Evolutionary conservation across 2,888 invertebrate species (phyloP), one percentile per base, ranked within the genome.

Genomic region (Acleris cristana): DNA sequence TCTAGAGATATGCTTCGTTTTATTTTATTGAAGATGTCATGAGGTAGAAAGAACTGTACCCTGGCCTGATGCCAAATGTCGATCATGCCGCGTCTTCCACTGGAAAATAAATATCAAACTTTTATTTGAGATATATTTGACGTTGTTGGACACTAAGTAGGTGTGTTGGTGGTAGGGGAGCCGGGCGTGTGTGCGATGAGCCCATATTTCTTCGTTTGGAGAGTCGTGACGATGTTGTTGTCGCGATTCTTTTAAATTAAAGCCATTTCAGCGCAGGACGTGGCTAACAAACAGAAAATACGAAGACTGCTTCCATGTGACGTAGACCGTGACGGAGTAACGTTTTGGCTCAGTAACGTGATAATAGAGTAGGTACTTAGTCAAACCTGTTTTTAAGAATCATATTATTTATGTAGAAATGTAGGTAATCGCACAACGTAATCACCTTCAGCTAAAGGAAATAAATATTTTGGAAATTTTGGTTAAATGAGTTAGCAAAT

Each of bases 61-160:
- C 89, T 92, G 92, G 92, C 87, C 77, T 79, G 73, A 72, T 85
- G 92, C 92, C 92, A 92, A 90, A 82, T 83, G 73, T 81, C 86
- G 80, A 86, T 84, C 83, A 84, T 84, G 87, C 83, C 87, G 86
- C 82, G 86, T 89, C 85, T 87, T 85, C 83, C 82, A 79, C 80
- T 80, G 81, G 84, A 84, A 85, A 87, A 89, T 81, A 88, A 88
- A 86, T 84, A 86, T 86, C 78, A 75, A 75, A 81, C 79, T 86
- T 79, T 79, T 74, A 74, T 52, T 57, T 52, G 19, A 60, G 44
- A 23, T 45, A 48, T 26, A 58, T 58, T 51, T 0, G 21, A 19
- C 26, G 48, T 49, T 49, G 58, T 58, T 16, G 21, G 48, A 55
- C 49, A 44, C 49, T 61, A 57, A 63, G 48, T 53, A n/a, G 45